A percentile compares a stretch with the other conserved stretches of the same genome.
Conservation (phyloP, 1,140 invertebrate genomes). For the Lepidurus couesii region DNA sequence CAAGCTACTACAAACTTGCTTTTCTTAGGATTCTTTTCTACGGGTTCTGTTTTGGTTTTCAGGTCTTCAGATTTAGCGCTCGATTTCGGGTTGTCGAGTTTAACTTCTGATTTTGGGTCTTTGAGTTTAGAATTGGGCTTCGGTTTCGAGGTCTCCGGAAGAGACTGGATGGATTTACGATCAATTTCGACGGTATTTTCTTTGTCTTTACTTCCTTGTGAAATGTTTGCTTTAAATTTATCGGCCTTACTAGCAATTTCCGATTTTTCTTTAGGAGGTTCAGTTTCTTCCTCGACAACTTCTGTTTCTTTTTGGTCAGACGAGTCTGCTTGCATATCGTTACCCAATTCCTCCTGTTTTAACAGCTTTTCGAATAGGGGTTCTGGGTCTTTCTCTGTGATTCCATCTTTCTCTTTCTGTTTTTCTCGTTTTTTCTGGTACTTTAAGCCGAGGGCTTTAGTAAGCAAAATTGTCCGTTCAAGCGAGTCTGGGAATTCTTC, state of each 20-base stretch:
- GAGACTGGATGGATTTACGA: no score
- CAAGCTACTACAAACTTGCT: neutral
- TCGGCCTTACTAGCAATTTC: neutral
- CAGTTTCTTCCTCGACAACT: neutral
- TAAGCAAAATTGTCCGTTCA: neutral
- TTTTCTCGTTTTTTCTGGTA: slow-evolving; percentile 4
- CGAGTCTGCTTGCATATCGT: neutral
- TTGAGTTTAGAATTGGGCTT: no score
- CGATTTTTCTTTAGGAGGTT: neutral
- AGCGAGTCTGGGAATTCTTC: neutral
- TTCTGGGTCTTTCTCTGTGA: neutral
- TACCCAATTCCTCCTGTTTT: neutral
- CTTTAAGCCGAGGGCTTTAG: neutral
- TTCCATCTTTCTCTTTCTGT: neutral
- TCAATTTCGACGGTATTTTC: no score
- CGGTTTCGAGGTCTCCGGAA: no score
- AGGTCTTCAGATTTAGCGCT: neutral
- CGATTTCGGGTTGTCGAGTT: neutral
- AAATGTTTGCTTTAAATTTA: no score
- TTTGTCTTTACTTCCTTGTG: no score
- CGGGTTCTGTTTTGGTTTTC: neutral
- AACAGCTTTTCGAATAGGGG: neutral
- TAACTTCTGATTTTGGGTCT: neutral
- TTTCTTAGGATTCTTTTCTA: neutral
- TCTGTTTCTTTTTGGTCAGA: neutral